Conservation (phyloP, 2,113 vertebrate genomes). For the Dasypus novemcinctus region DNA sequence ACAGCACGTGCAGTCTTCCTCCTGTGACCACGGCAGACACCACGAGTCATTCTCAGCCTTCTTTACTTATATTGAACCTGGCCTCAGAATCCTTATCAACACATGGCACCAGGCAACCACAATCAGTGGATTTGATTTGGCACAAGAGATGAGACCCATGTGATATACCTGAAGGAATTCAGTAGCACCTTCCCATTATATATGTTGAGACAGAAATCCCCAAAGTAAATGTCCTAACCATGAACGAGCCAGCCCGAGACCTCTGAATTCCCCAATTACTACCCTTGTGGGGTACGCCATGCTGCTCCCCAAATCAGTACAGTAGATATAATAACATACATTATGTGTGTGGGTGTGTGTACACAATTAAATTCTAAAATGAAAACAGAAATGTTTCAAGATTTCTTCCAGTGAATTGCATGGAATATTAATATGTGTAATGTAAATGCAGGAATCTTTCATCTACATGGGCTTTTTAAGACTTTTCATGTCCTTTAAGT, state of each 20-base stretch:
- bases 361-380: neutral
- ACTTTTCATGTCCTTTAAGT: neutral
- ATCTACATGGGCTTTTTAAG: neutral
- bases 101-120: neutral
- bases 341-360: neutral
- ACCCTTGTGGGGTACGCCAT: neutral
- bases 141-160: neutral
- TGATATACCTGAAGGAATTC: neutral
- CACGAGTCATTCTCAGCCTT: neutral
- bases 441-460: slow-evolving; percentile 17
- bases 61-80: neutral
- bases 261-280: neutral
- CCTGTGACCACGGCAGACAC: neutral
- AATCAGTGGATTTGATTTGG: neutral
- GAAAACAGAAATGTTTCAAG: neutral
- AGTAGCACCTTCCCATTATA: neutral
- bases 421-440: neutral
- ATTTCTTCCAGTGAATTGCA: neutral
- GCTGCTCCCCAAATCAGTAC: neutral
- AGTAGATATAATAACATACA: neutral
- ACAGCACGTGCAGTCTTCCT: neutral
- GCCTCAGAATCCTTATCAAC: neutral
- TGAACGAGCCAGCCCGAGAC: neutral
- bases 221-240: neutral
- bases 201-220: neutral